These are phyloP conservation scores for Anastrepha ludens DNA, from an alignment of 1,140 invertebrate genomes.

Conservation along the genomic window DNA sequence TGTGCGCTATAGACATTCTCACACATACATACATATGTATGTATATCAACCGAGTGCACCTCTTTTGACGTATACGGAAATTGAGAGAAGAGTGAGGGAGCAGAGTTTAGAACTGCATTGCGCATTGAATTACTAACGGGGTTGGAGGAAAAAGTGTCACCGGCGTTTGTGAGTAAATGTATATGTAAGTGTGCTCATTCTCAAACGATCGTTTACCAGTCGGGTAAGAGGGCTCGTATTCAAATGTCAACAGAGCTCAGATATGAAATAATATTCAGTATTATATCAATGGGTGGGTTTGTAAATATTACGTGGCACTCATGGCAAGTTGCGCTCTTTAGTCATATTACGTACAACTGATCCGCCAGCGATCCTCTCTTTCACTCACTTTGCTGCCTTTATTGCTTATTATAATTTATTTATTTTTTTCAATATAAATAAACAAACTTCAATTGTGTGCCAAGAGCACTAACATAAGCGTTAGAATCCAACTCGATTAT, in stretches of 20 bases:
- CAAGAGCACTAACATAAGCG: background rate
- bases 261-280: background rate
- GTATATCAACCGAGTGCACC: background rate
- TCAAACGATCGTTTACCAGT: conserved; percentile 7
- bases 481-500: background rate
- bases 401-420: background rate
- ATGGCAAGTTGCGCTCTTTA: background rate
- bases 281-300: background rate
- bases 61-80: background rate
- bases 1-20: background rate
- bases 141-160: too few relatives aligned
- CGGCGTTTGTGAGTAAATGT: too few relatives aligned
- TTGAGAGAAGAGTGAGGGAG: background rate
- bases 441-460: background rate
- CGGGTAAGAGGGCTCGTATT: background rate
- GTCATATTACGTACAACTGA: background rate
- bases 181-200: background rate
- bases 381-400: background rate
- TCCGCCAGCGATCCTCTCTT: background rate
- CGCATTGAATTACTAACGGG: too few relatives aligned
- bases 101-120: background rate
- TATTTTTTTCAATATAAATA: conserved; percentile 16
- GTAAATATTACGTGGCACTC: background rate
- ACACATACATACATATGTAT: background rate
- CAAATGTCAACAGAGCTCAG: conserved; percentile 29